Base-by-base conservation (phyloP, 1,140 invertebrate genomes). In the Aphelinus certus region DNA sequence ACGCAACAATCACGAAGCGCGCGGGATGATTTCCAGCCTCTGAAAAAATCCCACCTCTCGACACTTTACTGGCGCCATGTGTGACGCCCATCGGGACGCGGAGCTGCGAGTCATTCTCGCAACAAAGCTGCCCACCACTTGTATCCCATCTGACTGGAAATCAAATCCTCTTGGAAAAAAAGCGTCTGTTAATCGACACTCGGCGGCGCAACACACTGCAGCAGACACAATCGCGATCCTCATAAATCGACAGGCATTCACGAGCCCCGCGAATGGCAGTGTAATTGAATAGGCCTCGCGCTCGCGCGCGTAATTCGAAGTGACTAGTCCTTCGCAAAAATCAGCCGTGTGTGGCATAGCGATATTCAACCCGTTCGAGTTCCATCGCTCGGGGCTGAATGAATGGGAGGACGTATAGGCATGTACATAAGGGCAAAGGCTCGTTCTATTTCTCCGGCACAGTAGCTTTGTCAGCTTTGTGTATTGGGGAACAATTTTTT, bases 241-340 rank as follows among this genome's bases (percentile, higher is more conserved):
- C 48, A 71, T 71, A 71, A 63, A 71, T 71, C 51, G 69, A 63
- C 51, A 43, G 61, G 47, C 53, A 53, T 72, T 65, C 65, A 57
- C 73, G 63, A 43, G 51, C 64, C 71, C 77, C 76, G 77, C 71
- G 75, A 79, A 67, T 70, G 56, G 48, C 56, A 69, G 60, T 62
- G 42, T 79, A 81, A 81, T 81, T 81, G 79, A 81, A 80, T 77
- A 78, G 77, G 72, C 72, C 70, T 76, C 69, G 67, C 70, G 45
- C 9, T 6, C 53, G 45, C 9, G n/a, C 53, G 49, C 60, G 43
- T 76, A 76, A 76, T 76, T 76, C 64, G 73, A 74, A 66, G 56
- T 63, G 47, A 66, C 58, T n/a, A 26, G 42, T 60, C 57, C 57
- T 58, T 42, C n/a, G 3, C 6, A 5, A 60, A 7, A 60, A 60